A percentile compares a stretch with the other conserved stretches of the same genome.
phyloP scores from a whole-genome alignment of 2,888 invertebrate genomes.

The Mellilla xanthometata region DNA sequence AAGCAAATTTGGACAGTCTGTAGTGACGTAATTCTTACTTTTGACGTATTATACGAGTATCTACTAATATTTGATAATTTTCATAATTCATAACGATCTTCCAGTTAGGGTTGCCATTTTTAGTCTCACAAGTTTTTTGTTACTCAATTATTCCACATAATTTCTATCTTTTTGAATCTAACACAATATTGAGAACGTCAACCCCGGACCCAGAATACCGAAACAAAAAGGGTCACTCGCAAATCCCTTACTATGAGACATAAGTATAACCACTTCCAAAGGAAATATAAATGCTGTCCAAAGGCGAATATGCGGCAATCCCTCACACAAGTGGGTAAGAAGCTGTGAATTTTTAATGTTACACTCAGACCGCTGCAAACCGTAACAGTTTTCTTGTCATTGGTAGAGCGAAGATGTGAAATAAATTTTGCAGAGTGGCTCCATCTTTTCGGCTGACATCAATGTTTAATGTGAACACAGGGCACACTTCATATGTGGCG shows the following conservation, averaged over 20 bases:
- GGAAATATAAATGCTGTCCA: slow-evolving; percentile 82
- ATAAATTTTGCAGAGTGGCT: slow-evolving; percentile 83
- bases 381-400: slow-evolving; percentile 84
- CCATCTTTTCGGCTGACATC: slow-evolving; percentile 81
- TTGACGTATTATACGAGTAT: too few relatives aligned
- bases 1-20: too few relatives aligned
- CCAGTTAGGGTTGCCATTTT: too few relatives aligned
- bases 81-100: too few relatives aligned
- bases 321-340: slow-evolving; percentile 83
- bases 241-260: slow-evolving; percentile 56
- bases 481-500: slow-evolving; percentile 76
- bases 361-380: slow-evolving; percentile 82
- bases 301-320: slow-evolving; percentile 79
- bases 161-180: not conserved
- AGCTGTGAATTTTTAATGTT: slow-evolving; percentile 80
- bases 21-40: too few relatives aligned
- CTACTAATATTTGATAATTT: too few relatives aligned
- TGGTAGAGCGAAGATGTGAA: slow-evolving; percentile 80
- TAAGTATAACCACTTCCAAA: slow-evolving; percentile 66
- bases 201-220: slow-evolving; percentile 29
- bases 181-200: slow-evolving; percentile 11
- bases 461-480: slow-evolving; percentile 77
- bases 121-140: too few relatives aligned
- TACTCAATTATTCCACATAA: not conserved
- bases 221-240: slow-evolving; percentile 37